Base-by-base conservation (phyloP, 1,140 invertebrate species). In the Lepidurus packardi region DNA sequence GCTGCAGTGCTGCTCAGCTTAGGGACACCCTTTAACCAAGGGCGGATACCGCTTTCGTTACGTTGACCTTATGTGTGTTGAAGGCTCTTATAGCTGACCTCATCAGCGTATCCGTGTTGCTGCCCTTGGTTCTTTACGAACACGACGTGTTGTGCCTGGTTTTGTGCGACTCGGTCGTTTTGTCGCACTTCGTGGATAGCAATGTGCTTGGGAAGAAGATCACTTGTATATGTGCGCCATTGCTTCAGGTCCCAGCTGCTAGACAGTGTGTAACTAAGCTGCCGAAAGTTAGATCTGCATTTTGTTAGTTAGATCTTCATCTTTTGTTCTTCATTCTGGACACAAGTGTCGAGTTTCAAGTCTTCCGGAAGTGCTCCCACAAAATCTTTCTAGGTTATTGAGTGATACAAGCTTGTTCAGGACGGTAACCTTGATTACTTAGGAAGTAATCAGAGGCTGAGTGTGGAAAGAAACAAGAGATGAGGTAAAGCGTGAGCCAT, bases 1-100 rank as follows among this genome's bases (percentile, higher is more conserved):
- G 53, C 53, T 65, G 53, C 53, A 65, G 53, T 65, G 53, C 53
- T 16, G 53, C n/a, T 65, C 53, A n/a, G 53, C 53, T 65, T 65
- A 16, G 53, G 53, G 53, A 65, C 53, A n/a, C 53, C 53, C 53
- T 65, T 65, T 65, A 21, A 13, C 53, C 16, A 21, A 65, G 53
- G 21, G 53, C 3, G 13, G 53, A 65, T 65, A n/a, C 53, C 7
- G 16, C n/a, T 9, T 13, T 21, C 7, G 16, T 13, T 13, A 21
- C 21, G 21, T 13, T 65, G 53, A 65, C 8, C 53, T 65, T 65
- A 65, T 13, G 45, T 13, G 8, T 65, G 13, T 21, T 7, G 53
- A 65, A 21, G 16, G 21, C 53, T 65, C 21, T 65, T 7, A 65
- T 5, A 65, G 13, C 53, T 65, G 13, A 65, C 53, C 53, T 65